Base-by-base conservation (phyloP, 2,888 invertebrate species). In the Lasioglossum lativentre region DNA sequence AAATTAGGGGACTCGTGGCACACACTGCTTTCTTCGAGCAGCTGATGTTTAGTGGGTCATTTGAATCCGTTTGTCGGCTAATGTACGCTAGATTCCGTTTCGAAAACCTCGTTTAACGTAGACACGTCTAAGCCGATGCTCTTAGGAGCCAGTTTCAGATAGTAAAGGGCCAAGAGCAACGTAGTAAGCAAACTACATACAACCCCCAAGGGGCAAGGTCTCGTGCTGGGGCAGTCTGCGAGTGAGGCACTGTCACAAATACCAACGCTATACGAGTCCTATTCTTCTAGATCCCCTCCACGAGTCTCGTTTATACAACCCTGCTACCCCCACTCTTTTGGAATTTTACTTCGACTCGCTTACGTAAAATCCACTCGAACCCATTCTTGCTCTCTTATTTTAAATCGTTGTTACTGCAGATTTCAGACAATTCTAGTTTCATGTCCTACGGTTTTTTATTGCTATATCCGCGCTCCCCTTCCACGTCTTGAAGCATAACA, bases 161-260 rank as follows among this genome's bases (percentile, higher is more conserved):
- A 30, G 27, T 5, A 63, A 5, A 63, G 27, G 16, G 30, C 14
- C 59, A 30, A 27, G 63, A 63, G 30, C 27, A 30, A 30, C 30
- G 63, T 30, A 30, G 27, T 38, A 34, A 19, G 10, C 8, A 8
- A 66, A 34, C 66, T 66, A 66, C 30, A 10, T 66, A 66, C 30
- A 10, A 38, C 34, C 63, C 30, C 6, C 6, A 16, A 59, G 52
- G n/a, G 52, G 23, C 52, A 8, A 52, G n/a, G n/a, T 56, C 12
- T 30, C 16, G 14, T 27, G 16, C 16, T 2, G 14, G 56, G 45
- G 14, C 56, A 77, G 16, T 30, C 45, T 23, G 34, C 27, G 63
- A 83, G 77, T 59, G 34, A 66, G 19, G 30, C 19, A 66, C 66
- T 66, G 34, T 10, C 66, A 34, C 66, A 66, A 66, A 23, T 66